Evolutionary conservation across 1,140 invertebrate genomes (phyloP).

Genomic region (Caenorhabditis remanei): DNA sequence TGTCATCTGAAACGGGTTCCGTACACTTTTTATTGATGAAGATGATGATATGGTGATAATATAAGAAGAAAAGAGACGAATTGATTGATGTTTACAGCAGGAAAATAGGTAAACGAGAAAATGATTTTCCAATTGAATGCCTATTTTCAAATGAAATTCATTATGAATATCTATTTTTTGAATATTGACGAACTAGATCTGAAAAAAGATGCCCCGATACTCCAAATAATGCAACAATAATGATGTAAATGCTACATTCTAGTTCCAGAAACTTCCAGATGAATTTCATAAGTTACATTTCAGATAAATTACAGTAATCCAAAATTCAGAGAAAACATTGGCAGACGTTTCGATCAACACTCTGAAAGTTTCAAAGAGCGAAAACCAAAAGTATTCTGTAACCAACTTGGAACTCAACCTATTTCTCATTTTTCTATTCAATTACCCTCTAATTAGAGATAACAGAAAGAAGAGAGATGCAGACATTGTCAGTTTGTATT

Average conservation of each 20-base stretch:
- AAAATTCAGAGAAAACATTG: no score
- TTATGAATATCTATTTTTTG: not conserved
- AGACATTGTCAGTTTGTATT: constrained; percentile 13
- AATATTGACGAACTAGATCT: not conserved
- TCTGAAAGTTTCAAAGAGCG: not conserved
- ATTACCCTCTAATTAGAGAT: constrained; percentile 27
- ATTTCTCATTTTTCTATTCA: not conserved
- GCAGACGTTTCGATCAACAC: no score
- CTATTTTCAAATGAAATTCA: not conserved
- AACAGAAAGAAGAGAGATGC: constrained; percentile 7
- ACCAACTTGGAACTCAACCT: not conserved
- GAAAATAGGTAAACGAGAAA: not conserved
- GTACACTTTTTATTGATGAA: constrained; percentile 47
- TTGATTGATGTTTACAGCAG: constrained; percentile 49
- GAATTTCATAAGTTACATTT: no score
- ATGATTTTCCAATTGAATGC: constrained; percentile 24
- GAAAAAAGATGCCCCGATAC: no score
- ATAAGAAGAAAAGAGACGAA: not conserved
- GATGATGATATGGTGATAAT: constrained; percentile 43
- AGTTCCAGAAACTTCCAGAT: no score
- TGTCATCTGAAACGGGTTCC: constrained; percentile 48
- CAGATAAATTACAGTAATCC: no score
- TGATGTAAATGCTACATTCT: no score
- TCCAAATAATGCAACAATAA: no score
- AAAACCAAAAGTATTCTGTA: not conserved